phyloP scores from a whole-genome alignment of 2,888 invertebrate species.

The Parnassius mnemosyne region DNA sequence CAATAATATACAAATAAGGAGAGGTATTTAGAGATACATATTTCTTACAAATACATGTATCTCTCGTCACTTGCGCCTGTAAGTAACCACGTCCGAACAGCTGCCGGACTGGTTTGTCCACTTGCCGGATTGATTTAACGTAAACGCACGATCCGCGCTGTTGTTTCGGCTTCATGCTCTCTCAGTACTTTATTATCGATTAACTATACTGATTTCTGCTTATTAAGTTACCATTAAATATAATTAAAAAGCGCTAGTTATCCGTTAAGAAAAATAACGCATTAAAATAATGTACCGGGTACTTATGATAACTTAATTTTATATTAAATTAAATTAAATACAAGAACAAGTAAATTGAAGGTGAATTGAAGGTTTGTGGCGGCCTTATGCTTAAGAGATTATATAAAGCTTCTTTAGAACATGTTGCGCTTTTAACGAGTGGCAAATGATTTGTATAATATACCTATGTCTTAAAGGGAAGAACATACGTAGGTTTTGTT shows the following conservation, averaged over 20 bases:
- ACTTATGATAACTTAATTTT: neutral
- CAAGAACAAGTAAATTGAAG: too few relatives aligned
- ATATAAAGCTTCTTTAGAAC: too few relatives aligned
- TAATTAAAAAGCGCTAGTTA: conserved; percentile 10
- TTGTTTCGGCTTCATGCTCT: conserved; percentile 55
- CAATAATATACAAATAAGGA: neutral
- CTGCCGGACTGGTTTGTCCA: conserved; percentile 80
- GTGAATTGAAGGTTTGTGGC: too few relatives aligned
- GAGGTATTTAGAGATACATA: neutral
- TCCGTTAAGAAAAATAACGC: conserved; percentile 15
- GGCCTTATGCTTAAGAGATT: too few relatives aligned
- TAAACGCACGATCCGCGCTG: conserved; percentile 66
- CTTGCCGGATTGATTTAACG: conserved; percentile 77
- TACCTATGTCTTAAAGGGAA: too few relatives aligned
- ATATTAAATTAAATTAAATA: too few relatives aligned
- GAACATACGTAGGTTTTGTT: too few relatives aligned
- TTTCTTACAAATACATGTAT: conserved; percentile 24
- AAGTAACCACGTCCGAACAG: conserved; percentile 61
- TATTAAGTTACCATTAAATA: conserved; percentile 18
- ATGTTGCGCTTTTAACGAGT: too few relatives aligned
- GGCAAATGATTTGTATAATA: too few relatives aligned
- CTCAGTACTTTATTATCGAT: conserved; percentile 64
- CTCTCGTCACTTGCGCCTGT: conserved; percentile 53
- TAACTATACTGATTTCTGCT: conserved; percentile 41
- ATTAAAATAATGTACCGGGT: conserved; percentile 1